phyloP scores from a whole-genome alignment of 2,797 vertebrate species.

The Meda fulgida region DNA sequence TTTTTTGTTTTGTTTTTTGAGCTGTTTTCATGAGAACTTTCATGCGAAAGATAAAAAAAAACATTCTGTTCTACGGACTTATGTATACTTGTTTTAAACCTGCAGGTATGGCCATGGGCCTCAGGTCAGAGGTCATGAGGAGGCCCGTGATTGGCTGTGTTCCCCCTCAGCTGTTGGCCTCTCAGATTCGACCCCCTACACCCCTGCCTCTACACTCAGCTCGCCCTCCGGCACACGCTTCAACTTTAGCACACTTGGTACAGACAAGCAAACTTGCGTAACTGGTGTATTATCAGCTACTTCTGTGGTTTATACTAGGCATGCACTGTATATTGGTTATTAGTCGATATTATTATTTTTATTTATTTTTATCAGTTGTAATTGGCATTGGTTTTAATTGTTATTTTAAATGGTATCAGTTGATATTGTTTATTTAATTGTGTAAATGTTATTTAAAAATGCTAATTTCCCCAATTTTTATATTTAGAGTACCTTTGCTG shows the following conservation, averaged over 20 bases:
- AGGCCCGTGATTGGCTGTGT: conserved; percentile 86
- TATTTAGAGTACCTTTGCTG: not conserved
- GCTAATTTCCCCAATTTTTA: not conserved
- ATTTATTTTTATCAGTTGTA: not conserved
- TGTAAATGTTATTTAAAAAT: not conserved
- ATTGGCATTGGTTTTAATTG: not conserved
- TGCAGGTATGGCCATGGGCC: conserved; percentile 82
- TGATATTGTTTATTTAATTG: not conserved
- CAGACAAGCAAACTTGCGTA: conserved; percentile 11
- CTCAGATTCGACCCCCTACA: conserved; percentile 82
- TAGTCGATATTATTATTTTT: too few species aligned
- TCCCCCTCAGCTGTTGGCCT: conserved; percentile 84
- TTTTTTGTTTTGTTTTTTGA: too few species aligned
- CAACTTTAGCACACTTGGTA: conserved; percentile 76
- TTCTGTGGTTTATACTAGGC: not conserved
- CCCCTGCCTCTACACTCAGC: conserved; percentile 79
- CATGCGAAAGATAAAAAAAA: not conserved
- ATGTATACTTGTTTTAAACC: conserved; percentile 48
- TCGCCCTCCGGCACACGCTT: conserved; percentile 85
- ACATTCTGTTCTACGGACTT: not conserved
- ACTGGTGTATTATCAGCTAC: not conserved
- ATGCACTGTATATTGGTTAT: not conserved
- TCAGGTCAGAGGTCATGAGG: conserved; percentile 82
- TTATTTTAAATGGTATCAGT: not conserved
- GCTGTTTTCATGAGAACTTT: conserved; percentile 7